Evolutionary conservation across 2,797 vertebrate species (phyloP).

Genomic region (Eutrigla gurnardus): DNA sequence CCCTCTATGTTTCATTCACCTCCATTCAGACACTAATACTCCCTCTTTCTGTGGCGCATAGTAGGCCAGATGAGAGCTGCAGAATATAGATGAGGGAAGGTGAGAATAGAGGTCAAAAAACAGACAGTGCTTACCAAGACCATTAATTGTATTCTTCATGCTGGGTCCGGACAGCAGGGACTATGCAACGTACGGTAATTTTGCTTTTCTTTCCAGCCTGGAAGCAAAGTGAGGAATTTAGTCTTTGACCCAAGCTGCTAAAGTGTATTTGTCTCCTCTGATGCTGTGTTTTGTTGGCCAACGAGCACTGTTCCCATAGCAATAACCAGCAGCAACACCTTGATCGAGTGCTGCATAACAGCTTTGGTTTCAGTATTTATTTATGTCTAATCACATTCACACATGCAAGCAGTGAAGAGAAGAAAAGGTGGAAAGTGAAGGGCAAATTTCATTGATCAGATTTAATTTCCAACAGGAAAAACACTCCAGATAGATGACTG

Average conservation of each 20-base stretch:
- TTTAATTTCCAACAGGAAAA: neutral
- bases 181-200: conserved; percentile 2
- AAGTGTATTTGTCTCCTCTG: conserved; percentile 28
- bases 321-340: neutral
- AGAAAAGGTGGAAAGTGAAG: no score
- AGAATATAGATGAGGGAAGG: conserved; percentile 66
- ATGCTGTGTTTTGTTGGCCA: neutral
- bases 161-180: conserved; percentile 20
- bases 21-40: conserved; percentile 27
- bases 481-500: neutral
- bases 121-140: conserved; percentile 40
- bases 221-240: conserved; percentile 38
- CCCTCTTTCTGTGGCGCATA: conserved; percentile 41
- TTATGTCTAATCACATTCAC: neutral
- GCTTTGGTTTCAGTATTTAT: neutral
- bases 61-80: conserved; percentile 28
- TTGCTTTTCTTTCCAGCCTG: neutral
- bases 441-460: neutral
- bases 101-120: conserved; percentile 64
- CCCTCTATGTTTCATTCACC: neutral
- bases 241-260: conserved; percentile 41
- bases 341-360: neutral
- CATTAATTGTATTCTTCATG: conserved; percentile 51
- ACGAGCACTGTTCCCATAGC: neutral
- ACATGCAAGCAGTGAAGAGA: neutral